These are phyloP conservation scores for Egretta garzetta DNA, from an alignment of 2,113 vertebrate species.

Conservation along the genomic window DNA sequence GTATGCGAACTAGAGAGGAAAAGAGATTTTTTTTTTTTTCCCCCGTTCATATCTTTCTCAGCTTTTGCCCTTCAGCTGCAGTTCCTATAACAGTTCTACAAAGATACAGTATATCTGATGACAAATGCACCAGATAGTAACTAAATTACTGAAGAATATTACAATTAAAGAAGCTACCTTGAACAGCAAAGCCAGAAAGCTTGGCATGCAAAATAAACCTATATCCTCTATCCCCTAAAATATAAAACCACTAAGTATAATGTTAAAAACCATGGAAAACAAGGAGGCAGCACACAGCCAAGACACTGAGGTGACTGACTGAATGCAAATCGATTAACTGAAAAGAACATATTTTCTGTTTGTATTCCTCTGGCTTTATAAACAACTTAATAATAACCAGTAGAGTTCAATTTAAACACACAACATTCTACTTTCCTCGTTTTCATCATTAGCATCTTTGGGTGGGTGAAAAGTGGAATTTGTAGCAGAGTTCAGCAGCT, in stretches of 20 bases:
- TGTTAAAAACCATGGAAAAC: not conserved
- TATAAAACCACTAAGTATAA: not conserved
- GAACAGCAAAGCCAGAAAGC: not conserved
- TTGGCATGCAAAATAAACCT: not conserved
- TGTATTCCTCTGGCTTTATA: not conserved
- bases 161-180: not conserved
- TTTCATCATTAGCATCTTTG: not conserved
- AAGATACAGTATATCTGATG: not conserved
- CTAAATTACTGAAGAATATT: not conserved
- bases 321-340: not conserved
- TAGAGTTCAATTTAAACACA: not conserved
- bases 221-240: not conserved
- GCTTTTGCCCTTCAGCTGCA: not conserved
- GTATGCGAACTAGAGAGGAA: not conserved
- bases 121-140: not conserved
- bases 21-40: not conserved
- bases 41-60: not conserved
- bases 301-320: not conserved
- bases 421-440: not conserved
- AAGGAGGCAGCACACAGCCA: not conserved
- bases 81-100: not conserved
- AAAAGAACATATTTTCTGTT: not conserved
- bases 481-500: not conserved
- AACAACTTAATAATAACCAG: not conserved
- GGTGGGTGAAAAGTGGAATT: not conserved